Conservation (phyloP, 2,797 vertebrate species). For the Brachymystax lenok region DNA sequence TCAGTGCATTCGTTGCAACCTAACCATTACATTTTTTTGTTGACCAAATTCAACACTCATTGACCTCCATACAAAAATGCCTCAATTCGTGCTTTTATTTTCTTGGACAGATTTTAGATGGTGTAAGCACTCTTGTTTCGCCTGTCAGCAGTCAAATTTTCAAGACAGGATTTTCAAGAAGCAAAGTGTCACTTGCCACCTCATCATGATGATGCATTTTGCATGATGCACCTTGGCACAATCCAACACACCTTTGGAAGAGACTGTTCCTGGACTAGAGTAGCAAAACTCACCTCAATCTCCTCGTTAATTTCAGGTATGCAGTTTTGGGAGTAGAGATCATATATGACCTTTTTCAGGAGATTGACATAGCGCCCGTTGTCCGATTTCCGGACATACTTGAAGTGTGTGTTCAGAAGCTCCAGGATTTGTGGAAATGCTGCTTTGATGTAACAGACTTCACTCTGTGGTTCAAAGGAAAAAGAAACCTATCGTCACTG, state of each 20-base stretch:
- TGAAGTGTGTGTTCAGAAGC: slow-evolving; percentile 61
- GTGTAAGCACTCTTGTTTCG: too few species aligned
- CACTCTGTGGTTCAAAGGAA: slow-evolving; percentile 52
- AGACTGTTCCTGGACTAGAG: not conserved
- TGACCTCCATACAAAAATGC: too few species aligned
- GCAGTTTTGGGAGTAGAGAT: slow-evolving; percentile 66
- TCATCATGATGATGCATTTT: too few species aligned
- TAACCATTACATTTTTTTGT: too few species aligned
- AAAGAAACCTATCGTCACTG: not conserved
- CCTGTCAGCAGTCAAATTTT: too few species aligned
- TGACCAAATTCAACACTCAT: too few species aligned
- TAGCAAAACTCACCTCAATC: slow-evolving; percentile 56
- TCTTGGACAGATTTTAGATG: too few species aligned
- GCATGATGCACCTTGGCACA: not conserved
- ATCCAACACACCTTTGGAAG: not conserved
- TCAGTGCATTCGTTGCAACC: too few species aligned
- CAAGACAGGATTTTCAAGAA: too few species aligned
- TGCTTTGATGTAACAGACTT: slow-evolving; percentile 69
- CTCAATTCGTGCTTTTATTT: too few species aligned
- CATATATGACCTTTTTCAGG: slow-evolving; percentile 55
- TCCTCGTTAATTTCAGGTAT: slow-evolving; percentile 63
- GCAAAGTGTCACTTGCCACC: too few species aligned
- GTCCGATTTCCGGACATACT: slow-evolving; percentile 59
- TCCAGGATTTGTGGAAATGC: slow-evolving; percentile 65
- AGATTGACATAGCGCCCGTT: slow-evolving; percentile 60